Conservation (phyloP, 92 coral and sea anemone species). For the Actinernus sp. region DNA sequence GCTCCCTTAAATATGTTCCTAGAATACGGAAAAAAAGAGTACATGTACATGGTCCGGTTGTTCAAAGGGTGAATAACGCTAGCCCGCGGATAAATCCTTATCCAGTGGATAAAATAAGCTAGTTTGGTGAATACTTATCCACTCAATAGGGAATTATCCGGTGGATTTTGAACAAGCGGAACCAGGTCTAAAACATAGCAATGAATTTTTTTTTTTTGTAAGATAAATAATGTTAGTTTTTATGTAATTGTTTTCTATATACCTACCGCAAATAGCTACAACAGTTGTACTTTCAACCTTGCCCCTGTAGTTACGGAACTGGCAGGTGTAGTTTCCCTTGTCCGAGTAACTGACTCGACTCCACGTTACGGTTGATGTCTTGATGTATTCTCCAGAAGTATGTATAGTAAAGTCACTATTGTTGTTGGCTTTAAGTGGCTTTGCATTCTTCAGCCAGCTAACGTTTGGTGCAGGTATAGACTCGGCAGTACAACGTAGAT, state of each 20-base stretch:
- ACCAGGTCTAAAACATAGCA: too few species aligned
- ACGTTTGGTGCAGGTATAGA: conserved; percentile 66
- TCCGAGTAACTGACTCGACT: background rate
- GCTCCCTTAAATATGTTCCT: too few species aligned
- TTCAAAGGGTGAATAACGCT: too few species aligned
- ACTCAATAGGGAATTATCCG: too few species aligned
- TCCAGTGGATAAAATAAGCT: too few species aligned
- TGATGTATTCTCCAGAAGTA: conserved; percentile 1
- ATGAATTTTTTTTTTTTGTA: too few species aligned
- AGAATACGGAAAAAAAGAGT: too few species aligned
- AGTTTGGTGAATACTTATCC: too few species aligned
- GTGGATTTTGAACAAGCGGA: too few species aligned
- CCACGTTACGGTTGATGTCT: conserved; percentile 1
- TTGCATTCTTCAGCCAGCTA: conserved; percentile 34
- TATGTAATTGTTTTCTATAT: background rate
- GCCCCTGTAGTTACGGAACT: conserved; percentile 37
- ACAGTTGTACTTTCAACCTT: conserved; percentile 16
- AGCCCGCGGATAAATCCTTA: too few species aligned
- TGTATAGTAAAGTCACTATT: background rate
- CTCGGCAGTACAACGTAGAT: conserved; percentile 50
- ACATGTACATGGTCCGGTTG: too few species aligned
- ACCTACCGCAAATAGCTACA: conserved; percentile 43
- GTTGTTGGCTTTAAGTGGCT: background rate
- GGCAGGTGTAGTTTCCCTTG: conserved; percentile 40
- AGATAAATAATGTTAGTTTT: background rate